Percentiles rank a stretch among this genome's conserved stretches.
phyloP scores from a whole-genome alignment of 2,888 invertebrate species.

The Hedya salicella region DNA sequence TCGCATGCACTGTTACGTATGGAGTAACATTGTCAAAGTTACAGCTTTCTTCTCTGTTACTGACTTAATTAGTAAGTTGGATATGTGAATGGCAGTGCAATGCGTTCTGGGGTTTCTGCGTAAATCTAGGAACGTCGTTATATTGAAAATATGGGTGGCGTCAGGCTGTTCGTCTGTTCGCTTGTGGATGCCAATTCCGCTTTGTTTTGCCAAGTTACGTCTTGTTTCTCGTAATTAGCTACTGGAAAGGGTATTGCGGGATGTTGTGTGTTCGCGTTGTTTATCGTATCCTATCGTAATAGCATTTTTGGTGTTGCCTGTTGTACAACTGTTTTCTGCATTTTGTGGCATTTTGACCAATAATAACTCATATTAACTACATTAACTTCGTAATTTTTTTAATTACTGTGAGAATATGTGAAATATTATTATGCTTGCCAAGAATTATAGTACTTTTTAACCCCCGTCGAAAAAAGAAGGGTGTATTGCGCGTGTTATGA shows the following conservation, averaged over 20 bases:
- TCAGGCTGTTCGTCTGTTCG: constrained; percentile 50
- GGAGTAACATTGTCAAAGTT: constrained; percentile 83
- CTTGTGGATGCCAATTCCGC: constrained; percentile 46
- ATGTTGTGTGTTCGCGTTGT: constrained; percentile 11
- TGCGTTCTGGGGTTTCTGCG: constrained; percentile 70
- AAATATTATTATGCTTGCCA: too few relatives aligned
- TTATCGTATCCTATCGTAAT: background rate
- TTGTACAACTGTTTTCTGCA: background rate
- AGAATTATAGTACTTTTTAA: too few relatives aligned
- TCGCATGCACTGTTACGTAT: constrained; percentile 74
- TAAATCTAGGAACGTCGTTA: constrained; percentile 80
- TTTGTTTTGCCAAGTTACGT: constrained; percentile 44
- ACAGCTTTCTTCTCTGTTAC: constrained; percentile 80
- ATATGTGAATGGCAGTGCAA: constrained; percentile 84
- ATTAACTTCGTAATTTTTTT: too few relatives aligned
- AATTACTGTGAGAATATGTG: too few relatives aligned
- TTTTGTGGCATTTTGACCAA: too few relatives aligned
- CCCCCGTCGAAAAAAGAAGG: too few relatives aligned
- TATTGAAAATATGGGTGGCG: constrained; percentile 79
- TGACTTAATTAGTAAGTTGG: constrained; percentile 84
- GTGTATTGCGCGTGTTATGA: too few relatives aligned
- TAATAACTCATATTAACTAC: too few relatives aligned
- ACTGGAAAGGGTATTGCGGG: constrained; percentile 36
- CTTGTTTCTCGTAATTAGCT: constrained; percentile 40
- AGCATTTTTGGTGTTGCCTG: background rate